phyloP scores from a whole-genome alignment of 64 coral and sea anemone genomes.

The Montipora efflorescens region DNA sequence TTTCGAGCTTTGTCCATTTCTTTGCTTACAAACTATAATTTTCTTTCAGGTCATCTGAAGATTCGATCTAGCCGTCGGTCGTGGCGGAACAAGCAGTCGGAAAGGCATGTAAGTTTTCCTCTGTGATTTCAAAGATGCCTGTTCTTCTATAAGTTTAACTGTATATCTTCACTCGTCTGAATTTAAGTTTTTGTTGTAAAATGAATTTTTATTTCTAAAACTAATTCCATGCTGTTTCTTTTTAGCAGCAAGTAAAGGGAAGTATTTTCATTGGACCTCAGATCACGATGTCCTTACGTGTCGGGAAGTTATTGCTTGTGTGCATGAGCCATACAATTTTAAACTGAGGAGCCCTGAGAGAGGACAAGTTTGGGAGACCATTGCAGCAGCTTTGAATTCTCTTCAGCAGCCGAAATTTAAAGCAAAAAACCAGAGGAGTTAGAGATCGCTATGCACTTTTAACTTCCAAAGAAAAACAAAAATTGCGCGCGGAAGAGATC shows the following conservation, averaged over 20 bases:
- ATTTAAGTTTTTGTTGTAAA: not conserved
- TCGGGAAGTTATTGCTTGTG: constrained; percentile 32
- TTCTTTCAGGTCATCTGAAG: too few species aligned
- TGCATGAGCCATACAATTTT: constrained; percentile 53
- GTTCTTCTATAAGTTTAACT: not conserved
- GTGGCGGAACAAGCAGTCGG: too few species aligned
- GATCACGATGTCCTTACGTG: constrained; percentile 24
- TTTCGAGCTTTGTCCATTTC: too few species aligned
- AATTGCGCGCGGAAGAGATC: too few species aligned
- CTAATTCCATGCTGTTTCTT: not conserved
- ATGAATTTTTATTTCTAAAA: not conserved
- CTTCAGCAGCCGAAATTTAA: constrained; percentile 55
- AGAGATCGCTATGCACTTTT: constrained; percentile 29
- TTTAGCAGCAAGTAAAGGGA: not conserved
- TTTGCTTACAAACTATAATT: too few species aligned
- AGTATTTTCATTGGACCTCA: constrained; percentile 41
- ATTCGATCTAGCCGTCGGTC: too few species aligned
- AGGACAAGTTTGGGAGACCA: constrained; percentile 25
- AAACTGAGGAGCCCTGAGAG: constrained; percentile 34
- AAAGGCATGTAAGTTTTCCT: too few species aligned
- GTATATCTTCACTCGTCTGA: not conserved
- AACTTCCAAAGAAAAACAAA: not conserved
- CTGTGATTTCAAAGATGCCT: not conserved
- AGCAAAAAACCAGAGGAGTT: constrained; percentile 46
- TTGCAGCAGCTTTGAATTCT: constrained; percentile 40